Percentiles rank a stretch among this genome's conserved stretches.
Conservation (phyloP, 1,140 invertebrate species). For the Polyergus mexicanus region DNA sequence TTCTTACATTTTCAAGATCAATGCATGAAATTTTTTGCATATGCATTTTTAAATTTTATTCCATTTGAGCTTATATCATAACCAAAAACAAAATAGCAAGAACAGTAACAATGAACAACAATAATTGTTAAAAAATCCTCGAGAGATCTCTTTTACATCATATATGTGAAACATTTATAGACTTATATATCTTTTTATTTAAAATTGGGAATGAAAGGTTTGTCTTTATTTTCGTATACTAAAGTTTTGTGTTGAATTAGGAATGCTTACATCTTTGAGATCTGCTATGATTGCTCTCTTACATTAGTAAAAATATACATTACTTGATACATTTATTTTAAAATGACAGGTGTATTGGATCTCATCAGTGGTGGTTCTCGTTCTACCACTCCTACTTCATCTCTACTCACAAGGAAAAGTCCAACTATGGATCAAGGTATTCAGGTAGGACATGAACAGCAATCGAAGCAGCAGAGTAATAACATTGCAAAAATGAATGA, state of each 20-base stretch:
- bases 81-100: conserved; percentile 78
- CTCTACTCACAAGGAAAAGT: conserved; percentile 90
- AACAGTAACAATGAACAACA: conserved; percentile 77
- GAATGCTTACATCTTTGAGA: conserved; percentile 19
- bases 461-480: conserved; percentile 79
- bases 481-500: conserved; percentile 83
- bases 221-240: conserved; percentile 34
- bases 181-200: conserved; percentile 46
- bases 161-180: conserved; percentile 35
- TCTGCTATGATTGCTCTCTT: conserved; percentile 8
- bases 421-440: conserved; percentile 94
- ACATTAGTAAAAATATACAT: not conserved
- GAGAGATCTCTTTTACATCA: conserved; percentile 48
- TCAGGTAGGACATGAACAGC: conserved; percentile 88
- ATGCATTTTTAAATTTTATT: conserved; percentile 49
- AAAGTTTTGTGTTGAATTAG: conserved; percentile 34
- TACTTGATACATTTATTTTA: conserved; percentile 16
- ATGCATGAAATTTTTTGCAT: conserved; percentile 58
- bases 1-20: conserved; percentile 31
- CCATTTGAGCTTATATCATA: conserved; percentile 40
- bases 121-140: conserved; percentile 55
- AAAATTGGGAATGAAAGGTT: conserved; percentile 36
- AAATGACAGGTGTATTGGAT: conserved; percentile 89
- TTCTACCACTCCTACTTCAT: conserved; percentile 91
- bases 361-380: conserved; percentile 92